A percentile compares a stretch with the other conserved stretches of the same genome.
Conservation (phyloP, 2,797 vertebrate genomes). For the Notolabrus celidotus region DNA sequence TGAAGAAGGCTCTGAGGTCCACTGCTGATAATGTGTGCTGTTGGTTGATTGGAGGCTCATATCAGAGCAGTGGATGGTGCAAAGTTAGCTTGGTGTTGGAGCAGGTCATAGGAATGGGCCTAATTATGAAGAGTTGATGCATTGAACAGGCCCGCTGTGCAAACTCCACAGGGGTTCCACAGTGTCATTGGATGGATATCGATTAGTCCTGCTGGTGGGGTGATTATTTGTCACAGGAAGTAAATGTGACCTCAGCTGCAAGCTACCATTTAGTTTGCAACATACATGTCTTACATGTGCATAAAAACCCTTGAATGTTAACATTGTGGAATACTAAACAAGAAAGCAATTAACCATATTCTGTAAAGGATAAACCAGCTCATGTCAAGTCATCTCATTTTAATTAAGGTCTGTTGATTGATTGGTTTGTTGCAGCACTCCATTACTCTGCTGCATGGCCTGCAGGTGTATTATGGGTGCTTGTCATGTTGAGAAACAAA, state of each 20-base stretch:
- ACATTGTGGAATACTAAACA: no score
- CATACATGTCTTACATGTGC: neutral
- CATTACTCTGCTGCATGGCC: no score
- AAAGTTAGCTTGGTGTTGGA: neutral
- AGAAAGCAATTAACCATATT: no score
- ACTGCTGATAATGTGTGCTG: neutral
- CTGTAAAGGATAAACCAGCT: no score
- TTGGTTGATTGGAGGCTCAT: neutral
- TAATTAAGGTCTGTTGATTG: no score
- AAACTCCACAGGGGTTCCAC: slow-evolving; percentile 9
- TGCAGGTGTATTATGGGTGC: no score
- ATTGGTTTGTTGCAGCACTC: no score
- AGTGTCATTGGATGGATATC: slow-evolving; percentile 37
- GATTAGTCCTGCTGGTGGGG: slow-evolving; percentile 28
- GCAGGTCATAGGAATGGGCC: neutral
- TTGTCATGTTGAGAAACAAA: no score
- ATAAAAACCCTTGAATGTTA: no score
- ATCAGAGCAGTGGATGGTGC: neutral
- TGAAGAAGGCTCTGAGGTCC: no score
- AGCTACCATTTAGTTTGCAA: slow-evolving; percentile 1
- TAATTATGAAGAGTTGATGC: neutral
- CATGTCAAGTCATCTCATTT: no score
- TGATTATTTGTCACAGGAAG: slow-evolving; percentile 11
- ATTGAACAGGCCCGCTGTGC: slow-evolving; percentile 11
- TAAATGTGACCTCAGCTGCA: slow-evolving; percentile 36